These are phyloP conservation scores for Oreotrochilus melanogaster DNA, from an alignment of 2,113 vertebrate genomes.

Conservation along the genomic window DNA sequence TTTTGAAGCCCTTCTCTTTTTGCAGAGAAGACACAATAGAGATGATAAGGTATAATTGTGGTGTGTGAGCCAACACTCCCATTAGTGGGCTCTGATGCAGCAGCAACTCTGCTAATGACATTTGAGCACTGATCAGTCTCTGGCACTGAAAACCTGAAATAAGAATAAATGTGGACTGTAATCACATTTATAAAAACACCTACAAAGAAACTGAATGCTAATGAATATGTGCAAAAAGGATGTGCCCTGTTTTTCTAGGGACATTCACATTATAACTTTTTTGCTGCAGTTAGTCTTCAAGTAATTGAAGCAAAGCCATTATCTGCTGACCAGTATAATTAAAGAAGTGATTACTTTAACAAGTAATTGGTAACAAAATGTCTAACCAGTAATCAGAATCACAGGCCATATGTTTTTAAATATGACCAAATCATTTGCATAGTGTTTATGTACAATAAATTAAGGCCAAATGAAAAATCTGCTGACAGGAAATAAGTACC, in stretches of 20 bases:
- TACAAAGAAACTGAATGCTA: background rate
- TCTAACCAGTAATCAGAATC: conserved; percentile 74
- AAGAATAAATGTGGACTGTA: background rate
- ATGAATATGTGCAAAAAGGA: background rate
- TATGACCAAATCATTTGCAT: conserved; percentile 82
- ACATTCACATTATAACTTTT: background rate
- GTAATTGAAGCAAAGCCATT: conserved; percentile 61
- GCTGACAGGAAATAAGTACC: conserved; percentile 83
- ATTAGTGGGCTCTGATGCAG: background rate
- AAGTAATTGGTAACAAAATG: conserved; percentile 76
- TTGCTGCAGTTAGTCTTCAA: conserved; percentile 44
- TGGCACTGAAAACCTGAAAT: background rate
- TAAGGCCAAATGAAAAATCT: conserved; percentile 87
- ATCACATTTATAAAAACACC: conserved; percentile 22
- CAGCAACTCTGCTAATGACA: background rate
- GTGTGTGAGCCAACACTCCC: background rate
- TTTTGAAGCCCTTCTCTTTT: background rate
- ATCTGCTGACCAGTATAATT: conserved; percentile 77
- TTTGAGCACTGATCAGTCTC: background rate
- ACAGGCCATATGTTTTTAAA: conserved; percentile 81
- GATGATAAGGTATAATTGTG: background rate
- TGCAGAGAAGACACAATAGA: background rate
- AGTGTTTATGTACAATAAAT: conserved; percentile 85
- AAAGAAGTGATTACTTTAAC: conserved; percentile 78
- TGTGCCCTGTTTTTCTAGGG: background rate